These are phyloP conservation scores for Ceratosolen fusciceps DNA, from an alignment of 1,140 invertebrate genomes.

Conservation along the genomic window DNA sequence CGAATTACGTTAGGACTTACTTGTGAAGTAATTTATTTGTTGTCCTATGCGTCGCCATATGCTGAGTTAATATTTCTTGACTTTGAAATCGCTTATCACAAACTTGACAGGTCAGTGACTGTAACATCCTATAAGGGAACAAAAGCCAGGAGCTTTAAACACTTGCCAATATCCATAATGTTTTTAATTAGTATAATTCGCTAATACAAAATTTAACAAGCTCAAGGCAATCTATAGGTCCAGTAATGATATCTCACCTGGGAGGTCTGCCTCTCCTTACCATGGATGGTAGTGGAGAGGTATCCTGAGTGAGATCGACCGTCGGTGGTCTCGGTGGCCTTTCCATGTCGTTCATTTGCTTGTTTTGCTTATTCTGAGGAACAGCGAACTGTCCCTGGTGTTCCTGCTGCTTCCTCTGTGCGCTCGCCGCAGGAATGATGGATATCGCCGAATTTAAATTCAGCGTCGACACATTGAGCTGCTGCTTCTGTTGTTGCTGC, in stretches of 20 bases:
- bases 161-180: too few relatives aligned
- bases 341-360: conserved; percentile 64
- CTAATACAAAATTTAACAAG: too few relatives aligned
- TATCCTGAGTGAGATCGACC: conserved; percentile 73
- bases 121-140: conserved; percentile 38
- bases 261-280: conserved; percentile 66
- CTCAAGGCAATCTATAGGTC: too few relatives aligned
- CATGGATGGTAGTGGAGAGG: conserved; percentile 58
- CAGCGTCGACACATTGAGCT: conserved; percentile 68
- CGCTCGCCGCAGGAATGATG: conserved; percentile 75
- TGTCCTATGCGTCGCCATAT: conserved; percentile 69
- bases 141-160: too few relatives aligned
- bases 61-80: conserved; percentile 70
- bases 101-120: conserved; percentile 68
- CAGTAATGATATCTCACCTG: conserved; percentile 54
- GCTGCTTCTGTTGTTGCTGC: conserved; percentile 50
- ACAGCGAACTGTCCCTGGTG: conserved; percentile 68
- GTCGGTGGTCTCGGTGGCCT: conserved; percentile 73
- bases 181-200: too few relatives aligned
- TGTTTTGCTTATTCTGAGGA: conserved; percentile 67
- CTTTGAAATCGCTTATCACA: conserved; percentile 73
- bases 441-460: conserved; percentile 82
- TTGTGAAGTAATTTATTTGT: conserved; percentile 71
- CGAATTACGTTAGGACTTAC: conserved; percentile 63
- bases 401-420: conserved; percentile 66